Conservation (phyloP, 1,140 invertebrate genomes). For the Cardiocondyla obscurior region DNA sequence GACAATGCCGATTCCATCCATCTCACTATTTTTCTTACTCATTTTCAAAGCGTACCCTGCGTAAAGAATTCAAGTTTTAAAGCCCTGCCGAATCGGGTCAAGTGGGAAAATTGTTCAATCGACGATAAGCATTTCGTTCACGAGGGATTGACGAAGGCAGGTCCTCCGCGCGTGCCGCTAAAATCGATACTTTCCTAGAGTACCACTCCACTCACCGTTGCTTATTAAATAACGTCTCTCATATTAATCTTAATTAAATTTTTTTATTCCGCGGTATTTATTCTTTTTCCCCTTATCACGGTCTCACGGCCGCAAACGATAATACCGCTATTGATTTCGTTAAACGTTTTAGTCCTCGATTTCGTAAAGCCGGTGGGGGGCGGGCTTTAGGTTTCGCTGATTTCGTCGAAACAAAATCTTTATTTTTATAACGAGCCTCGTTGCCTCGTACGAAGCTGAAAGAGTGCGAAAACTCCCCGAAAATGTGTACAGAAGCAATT, state of each 20-base stretch:
- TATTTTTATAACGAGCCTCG: conserved; percentile 36
- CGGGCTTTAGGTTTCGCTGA: too few species aligned
- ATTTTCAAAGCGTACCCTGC: neutral
- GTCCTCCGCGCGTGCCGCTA: conserved; percentile 20
- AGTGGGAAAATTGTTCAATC: conserved; percentile 59
- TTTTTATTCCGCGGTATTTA: neutral
- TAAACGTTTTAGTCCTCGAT: neutral
- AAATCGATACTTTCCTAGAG: conserved; percentile 35
- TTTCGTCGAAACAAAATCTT: conserved; percentile 33
- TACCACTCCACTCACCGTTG: neutral
- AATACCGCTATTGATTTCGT: neutral
- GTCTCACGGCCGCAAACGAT: neutral
- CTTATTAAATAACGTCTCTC: conserved; percentile 19
- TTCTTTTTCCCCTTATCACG: neutral
- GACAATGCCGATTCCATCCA: conserved; percentile 42
- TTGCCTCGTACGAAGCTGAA: conserved; percentile 48
- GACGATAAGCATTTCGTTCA: conserved; percentile 54
- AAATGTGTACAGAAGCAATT: conserved; percentile 69
- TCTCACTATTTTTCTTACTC: conserved; percentile 48
- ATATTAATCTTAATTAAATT: conserved; percentile 8
- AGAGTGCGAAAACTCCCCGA: conserved; percentile 41
- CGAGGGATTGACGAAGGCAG: conserved; percentile 7
- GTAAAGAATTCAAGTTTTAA: conserved; percentile 28
- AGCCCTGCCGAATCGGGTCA: conserved; percentile 49
- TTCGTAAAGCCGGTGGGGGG: too few species aligned